A percentile compares a stretch with the other conserved stretches of the same genome.
phyloP scores from a whole-genome alignment of 2,888 invertebrate genomes.

The Morpho achilles region DNA sequence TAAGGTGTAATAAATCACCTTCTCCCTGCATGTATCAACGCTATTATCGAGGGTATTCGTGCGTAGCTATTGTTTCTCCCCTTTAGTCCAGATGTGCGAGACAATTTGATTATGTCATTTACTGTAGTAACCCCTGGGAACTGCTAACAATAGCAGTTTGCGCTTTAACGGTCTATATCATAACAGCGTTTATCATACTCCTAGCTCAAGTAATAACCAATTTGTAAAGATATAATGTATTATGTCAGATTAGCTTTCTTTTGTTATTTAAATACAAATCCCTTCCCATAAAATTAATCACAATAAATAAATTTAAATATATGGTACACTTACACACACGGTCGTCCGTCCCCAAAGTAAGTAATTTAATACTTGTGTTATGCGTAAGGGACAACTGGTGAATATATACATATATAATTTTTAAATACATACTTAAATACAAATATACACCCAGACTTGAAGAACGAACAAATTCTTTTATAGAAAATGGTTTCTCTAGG shows the following conservation, averaged over 20 bases:
- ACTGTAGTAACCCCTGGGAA: constrained; percentile 35
- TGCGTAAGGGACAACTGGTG: too few relatives aligned
- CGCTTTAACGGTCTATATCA: constrained; percentile 19
- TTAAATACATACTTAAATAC: too few relatives aligned
- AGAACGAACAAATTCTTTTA: too few relatives aligned
- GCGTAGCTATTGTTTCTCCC: constrained; percentile 37
- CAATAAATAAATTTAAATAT: too few relatives aligned
- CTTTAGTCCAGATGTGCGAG: constrained; percentile 48
- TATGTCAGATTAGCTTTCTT: neutral
- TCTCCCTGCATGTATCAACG: constrained; percentile 43
- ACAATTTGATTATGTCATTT: constrained; percentile 66
- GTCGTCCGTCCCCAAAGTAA: too few relatives aligned
- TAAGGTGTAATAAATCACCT: constrained; percentile 71
- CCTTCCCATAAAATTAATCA: too few relatives aligned
- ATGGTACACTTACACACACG: too few relatives aligned
- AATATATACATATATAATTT: too few relatives aligned
- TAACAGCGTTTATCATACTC: constrained; percentile 14
- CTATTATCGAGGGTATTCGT: constrained; percentile 60
- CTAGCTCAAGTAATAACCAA: constrained; percentile 1
- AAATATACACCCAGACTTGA: too few relatives aligned
- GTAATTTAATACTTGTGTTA: too few relatives aligned
- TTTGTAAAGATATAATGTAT: constrained; percentile 11
- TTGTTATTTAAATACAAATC: constrained; percentile 3
- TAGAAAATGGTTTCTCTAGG: too few relatives aligned
- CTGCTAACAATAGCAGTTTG: constrained; percentile 34